Evolutionary conservation across 2,113 vertebrate species (phyloP).

Genomic region (Thunnus thynnus): DNA sequence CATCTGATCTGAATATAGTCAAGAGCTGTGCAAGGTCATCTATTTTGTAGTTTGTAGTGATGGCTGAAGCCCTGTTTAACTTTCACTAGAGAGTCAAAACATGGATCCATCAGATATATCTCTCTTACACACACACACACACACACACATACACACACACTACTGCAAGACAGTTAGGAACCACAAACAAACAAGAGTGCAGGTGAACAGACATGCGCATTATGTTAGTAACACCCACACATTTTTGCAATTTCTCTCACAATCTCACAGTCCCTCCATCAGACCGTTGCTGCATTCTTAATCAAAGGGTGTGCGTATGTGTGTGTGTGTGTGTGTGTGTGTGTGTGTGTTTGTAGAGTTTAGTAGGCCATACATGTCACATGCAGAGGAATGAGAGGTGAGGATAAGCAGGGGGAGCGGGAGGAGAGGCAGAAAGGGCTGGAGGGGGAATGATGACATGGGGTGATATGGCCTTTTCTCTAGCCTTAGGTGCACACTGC

Average conservation of each 20-base stretch:
- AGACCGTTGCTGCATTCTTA: constrained; percentile 34
- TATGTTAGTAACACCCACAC: constrained; percentile 19
- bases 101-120: constrained; percentile 55
- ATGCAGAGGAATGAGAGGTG: constrained; percentile 61
- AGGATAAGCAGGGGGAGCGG: constrained; percentile 45
- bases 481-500: constrained; percentile 62
- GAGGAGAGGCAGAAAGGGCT: constrained; percentile 48
- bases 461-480: constrained; percentile 75
- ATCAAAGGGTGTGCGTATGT: constrained; percentile 17
- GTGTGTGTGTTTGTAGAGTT: constrained; percentile 22
- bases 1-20: constrained; percentile 24
- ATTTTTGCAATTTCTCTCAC: constrained; percentile 40
- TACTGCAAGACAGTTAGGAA: not conserved
- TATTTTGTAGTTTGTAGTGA: constrained; percentile 43
- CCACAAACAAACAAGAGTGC: constrained; percentile 9
- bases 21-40: constrained; percentile 47
- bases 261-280: constrained; percentile 28
- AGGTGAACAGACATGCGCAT: constrained; percentile 27
- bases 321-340: constrained; percentile 27
- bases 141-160: not conserved
- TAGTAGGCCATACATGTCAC: constrained; percentile 55
- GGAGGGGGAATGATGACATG: constrained; percentile 76
- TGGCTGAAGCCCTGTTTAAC: constrained; percentile 56
- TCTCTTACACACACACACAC: not conserved
- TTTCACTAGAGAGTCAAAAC: constrained; percentile 42